Base-by-base conservation (phyloP, 2,113 vertebrate genomes). In the Coregonus clupeaformis region DNA sequence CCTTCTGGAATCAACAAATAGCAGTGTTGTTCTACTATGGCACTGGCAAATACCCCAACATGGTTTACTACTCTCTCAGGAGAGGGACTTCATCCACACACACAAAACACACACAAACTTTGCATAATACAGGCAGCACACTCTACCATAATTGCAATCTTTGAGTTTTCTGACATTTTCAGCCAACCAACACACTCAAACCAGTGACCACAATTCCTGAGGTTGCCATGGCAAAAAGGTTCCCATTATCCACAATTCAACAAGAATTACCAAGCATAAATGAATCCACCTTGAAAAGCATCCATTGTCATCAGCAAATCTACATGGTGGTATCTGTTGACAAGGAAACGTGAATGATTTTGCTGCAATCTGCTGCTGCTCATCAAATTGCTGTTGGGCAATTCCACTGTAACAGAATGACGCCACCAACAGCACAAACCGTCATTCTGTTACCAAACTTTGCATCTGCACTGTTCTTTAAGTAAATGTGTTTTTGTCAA, bases 1-100 rank as follows among this genome's bases (percentile, higher is more conserved):
- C 66, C 80, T 84, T 72, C 74, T 83, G 77, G 84, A 77, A 85
- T 80, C 80, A 70, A 79, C 49, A 82, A 72, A 84, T 63, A 70
- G 84, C 76, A 75, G 74, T 72, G 77, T 73, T 82, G 77, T 79
- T 80, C 69, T 79, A 72, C 73, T 65, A 73, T 73, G 2, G 68
- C 72, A 52, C 71, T 0, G 70, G 69, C 77, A 65, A 30, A 74
- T 25, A 68, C 68, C n/a, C 30, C 42, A 55, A 14, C 57, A 52
- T 52, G 30, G 14, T 82, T 78, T 60, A 84, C 49, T 60, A 68
- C 4, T 84, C 78, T 76, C 75, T 0, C 18, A 71, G 68, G 80
- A 80, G 2, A 36, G 36, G 32, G 74, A 81, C 13, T 57, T 69
- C 30, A 69, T 27, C 52, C 71, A 36, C 77, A 47, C 42, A 68